Conservation (phyloP, 1,140 invertebrate species). For the Myzus persicae region DNA sequence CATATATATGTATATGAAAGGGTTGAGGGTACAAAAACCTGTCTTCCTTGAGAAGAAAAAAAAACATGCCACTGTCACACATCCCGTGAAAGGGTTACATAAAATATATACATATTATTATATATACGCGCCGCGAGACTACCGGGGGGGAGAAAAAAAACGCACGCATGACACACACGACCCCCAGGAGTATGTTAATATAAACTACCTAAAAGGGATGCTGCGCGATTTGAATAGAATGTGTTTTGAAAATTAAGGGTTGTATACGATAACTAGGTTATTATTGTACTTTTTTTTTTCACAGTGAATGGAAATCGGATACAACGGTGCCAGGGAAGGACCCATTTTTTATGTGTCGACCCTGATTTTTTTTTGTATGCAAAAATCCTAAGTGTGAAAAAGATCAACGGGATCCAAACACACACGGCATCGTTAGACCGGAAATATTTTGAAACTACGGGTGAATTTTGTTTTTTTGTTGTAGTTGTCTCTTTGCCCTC, state of each 20-base stretch:
- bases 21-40: constrained; percentile 57
- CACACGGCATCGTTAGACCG: constrained; percentile 55
- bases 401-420: constrained; percentile 58
- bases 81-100: constrained; percentile 57
- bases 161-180: constrained; percentile 50
- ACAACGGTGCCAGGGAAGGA: constrained; percentile 54
- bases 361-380: constrained; percentile 55
- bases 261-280: constrained; percentile 57
- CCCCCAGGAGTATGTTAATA: constrained; percentile 58
- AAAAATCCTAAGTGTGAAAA: constrained; percentile 58
- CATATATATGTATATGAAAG: constrained; percentile 26
- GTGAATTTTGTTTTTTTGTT: constrained; percentile 58
- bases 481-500: constrained; percentile 55
- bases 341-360: constrained; percentile 58
- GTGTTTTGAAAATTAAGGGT: constrained; percentile 58
- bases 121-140: constrained; percentile 6
- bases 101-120: constrained; percentile 37
- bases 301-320: constrained; percentile 57
- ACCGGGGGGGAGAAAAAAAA: constrained; percentile 40
- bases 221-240: constrained; percentile 57
- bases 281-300: constrained; percentile 57
- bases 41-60: constrained; percentile 58
- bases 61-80: constrained; percentile 58
- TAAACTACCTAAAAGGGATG: constrained; percentile 58
- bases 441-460: constrained; percentile 59